phyloP scores from a whole-genome alignment of 2,113 vertebrate species.

The Misgurnus anguillicaudatus region DNA sequence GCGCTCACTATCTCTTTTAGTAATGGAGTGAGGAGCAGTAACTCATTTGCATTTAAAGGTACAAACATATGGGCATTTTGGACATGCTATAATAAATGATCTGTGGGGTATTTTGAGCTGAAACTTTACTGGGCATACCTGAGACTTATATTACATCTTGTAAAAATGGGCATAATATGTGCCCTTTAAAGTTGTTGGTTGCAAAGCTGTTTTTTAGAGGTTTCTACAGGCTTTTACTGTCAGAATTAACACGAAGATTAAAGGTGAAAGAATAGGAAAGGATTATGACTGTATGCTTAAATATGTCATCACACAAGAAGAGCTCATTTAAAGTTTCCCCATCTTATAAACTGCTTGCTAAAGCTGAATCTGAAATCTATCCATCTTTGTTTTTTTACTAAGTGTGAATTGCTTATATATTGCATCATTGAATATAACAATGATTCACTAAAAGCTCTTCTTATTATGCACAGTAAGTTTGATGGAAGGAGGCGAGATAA shows the following conservation, averaged over 20 bases:
- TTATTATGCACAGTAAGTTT: background rate
- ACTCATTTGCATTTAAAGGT: no score
- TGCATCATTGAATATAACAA: background rate
- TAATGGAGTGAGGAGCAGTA: no score
- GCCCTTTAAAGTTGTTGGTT: no score
- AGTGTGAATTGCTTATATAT: background rate
- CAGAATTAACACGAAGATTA: slow-evolving; percentile 38
- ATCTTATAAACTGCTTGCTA: background rate
- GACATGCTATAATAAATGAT: no score
- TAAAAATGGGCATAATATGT: no score
- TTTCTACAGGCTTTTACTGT: slow-evolving; percentile 29
- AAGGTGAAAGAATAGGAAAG: slow-evolving; percentile 24
- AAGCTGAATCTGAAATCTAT: background rate
- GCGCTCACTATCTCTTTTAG: no score
- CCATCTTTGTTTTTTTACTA: background rate
- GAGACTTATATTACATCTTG: no score
- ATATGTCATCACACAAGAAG: slow-evolving; percentile 7
- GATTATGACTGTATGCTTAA: slow-evolving; percentile 35
- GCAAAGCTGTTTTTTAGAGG: no score
- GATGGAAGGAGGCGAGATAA: background rate
- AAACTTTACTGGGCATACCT: no score
- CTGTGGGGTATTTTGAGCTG: no score
- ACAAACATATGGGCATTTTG: no score
- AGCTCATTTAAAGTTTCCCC: slow-evolving; percentile 6
- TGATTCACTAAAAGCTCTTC: background rate